Conservation (phyloP, 2,797 vertebrate genomes). For the Anableps anableps region DNA sequence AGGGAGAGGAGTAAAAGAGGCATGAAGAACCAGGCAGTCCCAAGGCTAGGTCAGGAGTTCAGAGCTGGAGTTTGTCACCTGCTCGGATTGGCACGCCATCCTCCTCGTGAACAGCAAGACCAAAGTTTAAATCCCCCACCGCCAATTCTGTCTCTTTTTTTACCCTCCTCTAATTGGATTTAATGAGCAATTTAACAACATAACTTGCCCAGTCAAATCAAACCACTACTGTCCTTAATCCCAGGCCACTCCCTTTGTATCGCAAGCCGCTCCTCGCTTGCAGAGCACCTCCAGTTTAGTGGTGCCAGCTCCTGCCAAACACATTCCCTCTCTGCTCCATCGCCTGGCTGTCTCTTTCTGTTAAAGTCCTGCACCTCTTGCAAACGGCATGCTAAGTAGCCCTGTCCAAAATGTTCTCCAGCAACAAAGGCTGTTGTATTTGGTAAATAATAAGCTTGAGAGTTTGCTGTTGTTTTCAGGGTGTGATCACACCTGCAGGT, state of each 20-base stretch:
- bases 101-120: constrained; percentile 22
- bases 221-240: constrained; percentile 75
- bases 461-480: constrained; percentile 29
- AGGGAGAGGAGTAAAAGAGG: constrained; percentile 4
- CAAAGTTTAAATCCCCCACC: constrained; percentile 12
- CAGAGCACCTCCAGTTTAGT: constrained; percentile 12
- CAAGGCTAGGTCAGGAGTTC: constrained; percentile 60
- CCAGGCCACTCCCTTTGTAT: constrained; percentile 69
- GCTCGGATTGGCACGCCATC: constrained; percentile 48
- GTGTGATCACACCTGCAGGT: constrained; percentile 50
- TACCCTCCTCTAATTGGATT: constrained; percentile 80
- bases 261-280: constrained; percentile 30
- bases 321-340: constrained; percentile 33
- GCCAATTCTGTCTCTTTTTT: constrained; percentile 45
- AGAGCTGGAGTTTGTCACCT: constrained; percentile 56
- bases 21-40: constrained; percentile 31
- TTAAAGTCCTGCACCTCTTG: constrained; percentile 20
- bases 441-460: constrained; percentile 14
- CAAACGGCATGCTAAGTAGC: constrained; percentile 21
- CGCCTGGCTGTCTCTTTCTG: constrained; percentile 24
- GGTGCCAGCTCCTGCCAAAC: constrained; percentile 21
- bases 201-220: constrained; percentile 79
- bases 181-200: constrained; percentile 85
- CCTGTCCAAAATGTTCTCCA: constrained; percentile 3
- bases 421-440: constrained; percentile 20